phyloP scores from a whole-genome alignment of 2,797 vertebrate genomes.

The Phalanger gymnotis region DNA sequence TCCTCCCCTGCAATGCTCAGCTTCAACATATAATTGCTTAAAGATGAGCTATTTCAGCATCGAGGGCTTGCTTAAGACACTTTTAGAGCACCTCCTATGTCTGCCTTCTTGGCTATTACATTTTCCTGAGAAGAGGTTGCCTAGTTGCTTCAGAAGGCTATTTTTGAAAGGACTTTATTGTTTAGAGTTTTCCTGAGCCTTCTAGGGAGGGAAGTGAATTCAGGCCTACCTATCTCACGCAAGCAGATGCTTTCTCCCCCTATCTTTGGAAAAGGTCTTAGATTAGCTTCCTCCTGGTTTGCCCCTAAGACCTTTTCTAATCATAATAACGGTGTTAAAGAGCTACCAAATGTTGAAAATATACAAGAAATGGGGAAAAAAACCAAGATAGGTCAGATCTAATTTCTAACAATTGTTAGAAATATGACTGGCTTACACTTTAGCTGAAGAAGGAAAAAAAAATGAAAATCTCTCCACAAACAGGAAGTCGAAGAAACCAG shows the following conservation, averaged over 20 bases:
- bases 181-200: slow-evolving; percentile 14
- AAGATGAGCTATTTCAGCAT: slow-evolving; percentile 2
- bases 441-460: slow-evolving; percentile 23
- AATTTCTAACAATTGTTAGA: slow-evolving; percentile 19
- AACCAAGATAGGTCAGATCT: neutral
- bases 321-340: slow-evolving; percentile 42
- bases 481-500: neutral
- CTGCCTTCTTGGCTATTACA: slow-evolving; percentile 45
- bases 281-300: slow-evolving; percentile 57
- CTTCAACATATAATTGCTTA: neutral
- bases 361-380: neutral
- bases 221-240: slow-evolving; percentile 40
- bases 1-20: neutral
- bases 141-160: slow-evolving; percentile 55
- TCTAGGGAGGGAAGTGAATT: slow-evolving; percentile 1
- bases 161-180: slow-evolving; percentile 42
- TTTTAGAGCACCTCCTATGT: neutral
- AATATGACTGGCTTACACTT: slow-evolving; percentile 29
- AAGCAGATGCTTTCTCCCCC: slow-evolving; percentile 29
- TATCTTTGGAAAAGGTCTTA: slow-evolving; percentile 45
- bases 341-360: neutral
- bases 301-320: slow-evolving; percentile 29
- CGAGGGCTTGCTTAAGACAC: slow-evolving; percentile 36
- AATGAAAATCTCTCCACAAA: slow-evolving; percentile 12
- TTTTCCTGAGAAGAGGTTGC: slow-evolving; percentile 24